phyloP scores from a whole-genome alignment of 2,113 vertebrate genomes.

The Lepisosteus osseus region DNA sequence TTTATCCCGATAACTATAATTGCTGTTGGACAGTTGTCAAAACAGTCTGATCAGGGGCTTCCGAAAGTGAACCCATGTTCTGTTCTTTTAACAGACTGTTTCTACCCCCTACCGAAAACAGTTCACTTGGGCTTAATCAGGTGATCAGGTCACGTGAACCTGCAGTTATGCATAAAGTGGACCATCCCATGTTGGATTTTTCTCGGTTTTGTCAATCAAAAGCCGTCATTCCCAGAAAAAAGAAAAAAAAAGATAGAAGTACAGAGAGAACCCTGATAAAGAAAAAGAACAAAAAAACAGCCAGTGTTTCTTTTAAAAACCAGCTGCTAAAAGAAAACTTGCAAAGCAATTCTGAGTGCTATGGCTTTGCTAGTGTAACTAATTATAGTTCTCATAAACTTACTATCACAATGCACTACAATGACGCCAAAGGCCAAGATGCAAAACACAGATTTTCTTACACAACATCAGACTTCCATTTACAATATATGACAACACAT shows the following conservation, averaged over 20 bases:
- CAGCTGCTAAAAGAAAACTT: too few species aligned
- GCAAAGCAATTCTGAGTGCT: not conserved
- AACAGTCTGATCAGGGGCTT: slow-evolving; percentile 21
- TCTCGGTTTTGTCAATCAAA: slow-evolving; percentile 9
- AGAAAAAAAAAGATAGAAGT: not conserved
- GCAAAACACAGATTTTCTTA: too few species aligned
- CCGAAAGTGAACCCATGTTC: slow-evolving; percentile 43
- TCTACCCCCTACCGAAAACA: slow-evolving; percentile 45
- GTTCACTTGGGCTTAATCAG: slow-evolving; percentile 37
- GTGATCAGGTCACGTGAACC: slow-evolving; percentile 28
- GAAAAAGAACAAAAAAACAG: not conserved
- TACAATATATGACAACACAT: not conserved
- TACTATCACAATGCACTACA: too few species aligned
- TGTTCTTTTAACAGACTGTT: slow-evolving; percentile 24
- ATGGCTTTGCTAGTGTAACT: too few species aligned
- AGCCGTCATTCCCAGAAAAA: not conserved
- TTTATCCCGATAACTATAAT: slow-evolving; percentile 36
- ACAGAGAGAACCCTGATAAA: not conserved
- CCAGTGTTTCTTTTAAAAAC: not conserved
- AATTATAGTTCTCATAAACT: too few species aligned
- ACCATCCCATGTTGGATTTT: slow-evolving; percentile 32
- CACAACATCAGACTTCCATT: not conserved
- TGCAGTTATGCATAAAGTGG: slow-evolving; percentile 34
- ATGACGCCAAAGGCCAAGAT: too few species aligned
- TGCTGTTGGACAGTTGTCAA: slow-evolving; percentile 41